Evolutionary conservation across 2,113 vertebrate genomes (phyloP), one percentile per base, ranked within the genome.

Genomic region (Acanthochromis polyacanthus): DNA sequence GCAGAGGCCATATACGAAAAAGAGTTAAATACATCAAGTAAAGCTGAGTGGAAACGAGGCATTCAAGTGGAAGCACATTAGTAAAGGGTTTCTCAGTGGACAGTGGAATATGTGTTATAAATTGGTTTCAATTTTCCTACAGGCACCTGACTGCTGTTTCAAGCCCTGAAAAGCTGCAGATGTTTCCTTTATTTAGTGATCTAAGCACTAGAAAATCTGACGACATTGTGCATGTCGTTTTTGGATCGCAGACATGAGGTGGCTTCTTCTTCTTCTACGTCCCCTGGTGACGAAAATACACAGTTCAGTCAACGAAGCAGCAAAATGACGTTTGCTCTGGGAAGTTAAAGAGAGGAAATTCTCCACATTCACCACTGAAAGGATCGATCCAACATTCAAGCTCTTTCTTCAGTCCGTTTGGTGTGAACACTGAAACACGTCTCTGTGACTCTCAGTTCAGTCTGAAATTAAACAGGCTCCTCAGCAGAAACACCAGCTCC

Each of bases 261-360:
- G 38, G 28, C 55, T 71, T 45, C 68, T 40, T 15, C 23, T 64
- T 48, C 69, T 68, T 59, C 16, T 6, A 14, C 5, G 3, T 59
- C 28, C 28, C 9, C 12, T 75, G 68, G 59, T 50, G 32, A 62
- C 73, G 63, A 53, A 78, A 66, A 78, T 67, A 59, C 30, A 57
- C 76, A 81, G 67, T 22, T 71, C 46, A 71, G 65, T 10, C 25
- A 32, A 91, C 50, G 14, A 80, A 75, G 58, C 74, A 58, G 59
- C 64, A 53, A 58, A 30, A 28, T 17, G 5, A 50, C 45, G 59
- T 36, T 55, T 43, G 53, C 79, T 66, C 48, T 14, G 52, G 23
- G 56, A 58, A 23, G 38, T 23, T 23, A 53, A 60, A 20, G 23
- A 36, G 52, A 67, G 62, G 32, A n/a, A n/a, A 51, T 45, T 25